phyloP scores from a whole-genome alignment of 2,888 invertebrate genomes.

The Netelia inedita region DNA sequence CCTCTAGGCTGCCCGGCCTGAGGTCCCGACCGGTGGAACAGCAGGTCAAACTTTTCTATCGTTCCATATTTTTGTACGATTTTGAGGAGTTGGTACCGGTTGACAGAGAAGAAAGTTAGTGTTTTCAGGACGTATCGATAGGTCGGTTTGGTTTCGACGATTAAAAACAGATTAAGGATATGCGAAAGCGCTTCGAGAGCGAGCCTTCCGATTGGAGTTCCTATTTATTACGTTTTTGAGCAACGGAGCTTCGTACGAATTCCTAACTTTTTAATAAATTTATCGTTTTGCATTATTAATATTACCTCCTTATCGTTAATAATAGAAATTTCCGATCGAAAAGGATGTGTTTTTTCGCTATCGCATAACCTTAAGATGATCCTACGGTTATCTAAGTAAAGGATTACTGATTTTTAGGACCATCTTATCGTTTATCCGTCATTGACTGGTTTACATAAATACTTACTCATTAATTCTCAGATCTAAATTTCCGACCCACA shows the following conservation, averaged over 20 bases:
- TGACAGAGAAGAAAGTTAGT: constrained; percentile 85
- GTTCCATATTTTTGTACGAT: constrained; percentile 97
- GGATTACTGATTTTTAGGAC: not conserved
- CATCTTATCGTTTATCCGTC: not conserved
- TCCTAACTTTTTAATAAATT: too few species aligned
- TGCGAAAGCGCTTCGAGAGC: not conserved
- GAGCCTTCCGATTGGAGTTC: too few species aligned
- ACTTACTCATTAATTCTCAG: constrained; percentile 97
- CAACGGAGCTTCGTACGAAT: too few species aligned
- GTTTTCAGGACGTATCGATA: constrained; percentile 67
- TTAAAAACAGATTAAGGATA: constrained; percentile 39
- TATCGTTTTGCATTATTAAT: too few species aligned
- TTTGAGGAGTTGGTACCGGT: constrained; percentile 98
- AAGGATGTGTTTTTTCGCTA: too few species aligned
- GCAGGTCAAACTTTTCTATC: constrained; percentile 97
- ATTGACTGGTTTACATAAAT: constrained; percentile 72
- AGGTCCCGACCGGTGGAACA: constrained; percentile 96
- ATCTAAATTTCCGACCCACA: constrained; percentile 98
- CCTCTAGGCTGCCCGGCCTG: constrained; percentile 95
- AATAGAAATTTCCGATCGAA: too few species aligned
- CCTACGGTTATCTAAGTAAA: not conserved
- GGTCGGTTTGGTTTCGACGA: constrained; percentile 20
- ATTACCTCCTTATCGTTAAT: too few species aligned
- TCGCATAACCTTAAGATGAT: not conserved
- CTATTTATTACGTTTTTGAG: too few species aligned